These are phyloP conservation scores for Malurus alboscapulatus DNA, from an alignment of 2,113 vertebrate genomes.

Conservation along the genomic window DNA sequence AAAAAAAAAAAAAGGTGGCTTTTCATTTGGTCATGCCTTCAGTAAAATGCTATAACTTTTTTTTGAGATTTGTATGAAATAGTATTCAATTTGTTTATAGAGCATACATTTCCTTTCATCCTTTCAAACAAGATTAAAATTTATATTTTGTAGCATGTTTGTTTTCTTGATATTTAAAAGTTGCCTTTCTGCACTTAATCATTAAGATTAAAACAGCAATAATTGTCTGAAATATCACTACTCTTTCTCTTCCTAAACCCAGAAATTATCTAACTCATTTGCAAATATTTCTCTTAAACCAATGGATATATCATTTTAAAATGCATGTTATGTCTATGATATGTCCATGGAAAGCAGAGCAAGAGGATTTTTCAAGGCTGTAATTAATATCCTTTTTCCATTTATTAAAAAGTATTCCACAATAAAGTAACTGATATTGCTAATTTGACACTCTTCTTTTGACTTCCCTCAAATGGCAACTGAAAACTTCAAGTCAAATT, in stretches of 20 bases:
- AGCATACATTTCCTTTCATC: slow-evolving; percentile 8
- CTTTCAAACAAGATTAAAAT: slow-evolving; percentile 21
- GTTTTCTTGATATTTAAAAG: slow-evolving; percentile 37
- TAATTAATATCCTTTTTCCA: background rate
- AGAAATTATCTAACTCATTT: background rate
- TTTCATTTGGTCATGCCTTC: background rate
- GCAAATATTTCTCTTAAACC: background rate
- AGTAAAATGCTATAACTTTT: background rate
- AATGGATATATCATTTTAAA: background rate
- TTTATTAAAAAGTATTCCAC: background rate
- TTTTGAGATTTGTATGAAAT: background rate
- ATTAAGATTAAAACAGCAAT: slow-evolving; percentile 48
- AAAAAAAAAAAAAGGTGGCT: background rate
- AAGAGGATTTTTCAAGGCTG: background rate
- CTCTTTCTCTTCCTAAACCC: background rate
- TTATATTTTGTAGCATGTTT: background rate
- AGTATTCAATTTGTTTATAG: slow-evolving; percentile 20
- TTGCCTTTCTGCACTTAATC: slow-evolving; percentile 30
- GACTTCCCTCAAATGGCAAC: background rate
- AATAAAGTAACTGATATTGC: background rate
- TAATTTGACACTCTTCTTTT: background rate
- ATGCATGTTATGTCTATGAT: background rate
- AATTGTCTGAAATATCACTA: slow-evolving; percentile 1
- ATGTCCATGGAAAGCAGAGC: background rate
- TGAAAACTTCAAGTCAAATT: background rate